Base-by-base conservation (phyloP, 2,113 vertebrate genomes). In the Callorhinus ursinus region DNA sequence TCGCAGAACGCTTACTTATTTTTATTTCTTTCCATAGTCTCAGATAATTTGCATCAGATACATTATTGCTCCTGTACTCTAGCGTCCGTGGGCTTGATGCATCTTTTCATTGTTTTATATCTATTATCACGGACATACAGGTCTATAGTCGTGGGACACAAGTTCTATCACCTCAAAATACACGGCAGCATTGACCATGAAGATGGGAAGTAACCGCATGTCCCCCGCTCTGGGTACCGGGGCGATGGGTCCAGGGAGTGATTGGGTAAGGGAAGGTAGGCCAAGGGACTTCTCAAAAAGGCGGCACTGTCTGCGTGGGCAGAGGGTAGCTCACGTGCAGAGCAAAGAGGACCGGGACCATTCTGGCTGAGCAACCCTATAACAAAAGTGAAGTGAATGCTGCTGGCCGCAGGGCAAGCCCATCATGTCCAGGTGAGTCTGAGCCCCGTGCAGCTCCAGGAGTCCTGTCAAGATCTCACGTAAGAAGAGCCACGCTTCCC, bases 301-400 rank as follows among this genome's bases (percentile, higher is more conserved):
- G 10, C 28, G 51, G 13, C 5, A 1, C 11, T 4, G 69, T 65
- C 5, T 28, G 61, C 36, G 33, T 26, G 49, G 31, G n/a, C 10
- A 28, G 85, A 46, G 55, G 76, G 59, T 19, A 59, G 72, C 39
- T 59, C 7, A 88, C 31, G 15, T 18, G 26, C 83, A 88, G 36
- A 76, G n/a, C 3, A 28, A 24, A 81, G n/a, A 4, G 0, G 14
- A 16, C 0, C 0, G 3, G 0, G 14, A 16, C 0, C 0, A 2
- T 49, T n/a, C 21, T 2, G 5, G n/a, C 10, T 16, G 55, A 88
- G 69, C 0, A 2, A 8, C 31, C 51, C 85, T 24, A 0, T 91
- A 14, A 57, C 28, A 51, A 63, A 26, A 51, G 7, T 1, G 3
- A 65, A 86, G 49, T 15, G 9, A 49, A 31, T 18, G 12, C 39